Percentiles rank a stretch among this genome's conserved stretches.
Evolutionary conservation across 2,888 invertebrate genomes (phyloP).

Genomic region (Acleris laterana): DNA sequence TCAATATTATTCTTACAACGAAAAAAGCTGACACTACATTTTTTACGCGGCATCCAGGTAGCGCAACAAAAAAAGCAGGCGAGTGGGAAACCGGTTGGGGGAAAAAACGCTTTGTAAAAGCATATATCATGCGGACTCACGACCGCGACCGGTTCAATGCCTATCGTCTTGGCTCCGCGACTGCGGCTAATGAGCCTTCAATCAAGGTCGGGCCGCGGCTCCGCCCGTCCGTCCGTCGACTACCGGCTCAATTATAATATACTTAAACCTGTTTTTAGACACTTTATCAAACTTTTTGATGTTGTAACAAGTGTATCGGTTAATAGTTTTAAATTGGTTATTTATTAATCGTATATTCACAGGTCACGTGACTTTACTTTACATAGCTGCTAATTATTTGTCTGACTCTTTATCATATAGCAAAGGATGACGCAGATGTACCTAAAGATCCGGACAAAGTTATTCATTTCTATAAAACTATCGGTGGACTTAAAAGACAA

Average conservation of each 20-base stretch:
- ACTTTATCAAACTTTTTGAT: constrained; percentile 29
- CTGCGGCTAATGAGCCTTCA: constrained; percentile 77
- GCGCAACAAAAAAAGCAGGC: constrained; percentile 72
- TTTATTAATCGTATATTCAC: constrained; percentile 18
- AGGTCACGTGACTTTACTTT: constrained; percentile 24
- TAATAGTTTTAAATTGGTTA: constrained; percentile 16
- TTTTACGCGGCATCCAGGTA: constrained; percentile 77
- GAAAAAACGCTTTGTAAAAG: constrained; percentile 71
- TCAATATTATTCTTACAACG: constrained; percentile 78
- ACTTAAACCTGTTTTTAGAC: constrained; percentile 49
- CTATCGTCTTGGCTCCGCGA: constrained; percentile 60
- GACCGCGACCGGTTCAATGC: constrained; percentile 69
- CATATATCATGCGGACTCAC: constrained; percentile 81
- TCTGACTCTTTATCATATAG: background rate
- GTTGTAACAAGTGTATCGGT: constrained; percentile 23
- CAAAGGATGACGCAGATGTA: background rate
- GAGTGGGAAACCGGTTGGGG: constrained; percentile 69
- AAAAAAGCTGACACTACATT: constrained; percentile 76
- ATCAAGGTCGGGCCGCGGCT: constrained; percentile 73
- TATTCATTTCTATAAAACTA: background rate
- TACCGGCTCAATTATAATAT: constrained; percentile 62
- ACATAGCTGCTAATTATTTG: constrained; percentile 26
- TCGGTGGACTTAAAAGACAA: background rate
- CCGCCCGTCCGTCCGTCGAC: constrained; percentile 48
- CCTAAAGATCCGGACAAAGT: background rate